Evolutionary conservation across 2,888 invertebrate species (phyloP).

Genomic region (Kuschelorhynchus macadamiae): DNA sequence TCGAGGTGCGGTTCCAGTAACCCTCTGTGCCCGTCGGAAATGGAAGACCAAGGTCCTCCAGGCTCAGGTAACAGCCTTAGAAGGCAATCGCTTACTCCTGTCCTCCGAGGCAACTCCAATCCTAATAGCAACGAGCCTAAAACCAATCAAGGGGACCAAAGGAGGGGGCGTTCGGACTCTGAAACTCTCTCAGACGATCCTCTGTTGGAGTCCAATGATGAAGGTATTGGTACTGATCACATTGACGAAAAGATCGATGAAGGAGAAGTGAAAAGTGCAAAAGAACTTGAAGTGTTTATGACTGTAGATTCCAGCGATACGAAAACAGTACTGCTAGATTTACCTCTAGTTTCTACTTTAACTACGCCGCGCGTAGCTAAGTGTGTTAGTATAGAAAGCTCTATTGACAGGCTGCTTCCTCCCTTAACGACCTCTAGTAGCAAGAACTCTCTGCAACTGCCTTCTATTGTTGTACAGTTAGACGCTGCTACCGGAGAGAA

Average conservation of each 20-base stretch:
- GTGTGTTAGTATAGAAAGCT: constrained; percentile 72
- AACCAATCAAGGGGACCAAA: constrained; percentile 61
- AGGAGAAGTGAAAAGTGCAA: constrained; percentile 77
- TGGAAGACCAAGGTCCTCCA: constrained; percentile 80
- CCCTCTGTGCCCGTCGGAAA: constrained; percentile 82
- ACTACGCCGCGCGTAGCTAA: constrained; percentile 73
- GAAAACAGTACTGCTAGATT: constrained; percentile 67
- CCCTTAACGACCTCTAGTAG: constrained; percentile 50
- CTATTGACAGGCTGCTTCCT: constrained; percentile 67
- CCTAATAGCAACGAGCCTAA: constrained; percentile 18
- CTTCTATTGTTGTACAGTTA: constrained; percentile 74
- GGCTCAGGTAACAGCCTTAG: constrained; percentile 66
- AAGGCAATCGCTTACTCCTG: constrained; percentile 72
- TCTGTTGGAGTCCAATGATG: constrained; percentile 80
- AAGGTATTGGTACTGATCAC: constrained; percentile 83
- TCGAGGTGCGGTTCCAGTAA: constrained; percentile 87
- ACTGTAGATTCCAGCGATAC: constrained; percentile 66
- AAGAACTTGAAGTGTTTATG: constrained; percentile 73
- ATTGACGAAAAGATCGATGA: constrained; percentile 80
- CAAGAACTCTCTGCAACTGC: constrained; percentile 72
- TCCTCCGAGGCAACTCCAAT: constrained; percentile 74
- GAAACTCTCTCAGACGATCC: constrained; percentile 83
- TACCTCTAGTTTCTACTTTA: constrained; percentile 65
- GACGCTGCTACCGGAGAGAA: constrained; percentile 65
- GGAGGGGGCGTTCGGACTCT: constrained; percentile 79